phyloP scores from a whole-genome alignment of 1,140 invertebrate genomes.

The Philopotamus ludificatus region DNA sequence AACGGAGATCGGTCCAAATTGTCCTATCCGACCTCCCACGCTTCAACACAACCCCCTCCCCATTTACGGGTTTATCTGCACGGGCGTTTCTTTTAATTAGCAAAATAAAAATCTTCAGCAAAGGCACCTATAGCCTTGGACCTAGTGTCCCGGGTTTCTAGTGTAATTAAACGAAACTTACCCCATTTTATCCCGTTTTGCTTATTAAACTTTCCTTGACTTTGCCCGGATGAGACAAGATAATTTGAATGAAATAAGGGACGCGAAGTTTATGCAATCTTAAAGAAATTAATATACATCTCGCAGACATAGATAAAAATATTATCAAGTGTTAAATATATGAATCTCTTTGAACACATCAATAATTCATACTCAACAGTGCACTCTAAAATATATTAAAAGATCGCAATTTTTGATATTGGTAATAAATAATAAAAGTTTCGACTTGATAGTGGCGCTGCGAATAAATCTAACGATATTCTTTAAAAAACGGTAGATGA shows the following conservation, averaged over 20 bases:
- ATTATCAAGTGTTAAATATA: too few species aligned
- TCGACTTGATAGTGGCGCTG: too few species aligned
- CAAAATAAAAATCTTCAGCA: conserved; percentile 6
- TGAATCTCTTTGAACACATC: too few species aligned
- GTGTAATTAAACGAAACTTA: conserved; percentile 19
- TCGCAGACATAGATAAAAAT: too few species aligned
- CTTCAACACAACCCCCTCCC: not conserved
- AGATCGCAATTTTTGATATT: too few species aligned
- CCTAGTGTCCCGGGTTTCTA: not conserved
- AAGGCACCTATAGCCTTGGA: not conserved
- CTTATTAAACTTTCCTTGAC: conserved; percentile 19
- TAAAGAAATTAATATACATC: too few species aligned
- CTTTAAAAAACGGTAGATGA: too few species aligned
- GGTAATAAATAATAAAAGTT: too few species aligned
- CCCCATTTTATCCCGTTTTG: not conserved
- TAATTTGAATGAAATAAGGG: conserved; percentile 14
- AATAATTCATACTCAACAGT: too few species aligned
- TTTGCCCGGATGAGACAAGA: not conserved
- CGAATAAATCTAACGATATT: too few species aligned
- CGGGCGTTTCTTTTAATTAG: conserved; percentile 7
- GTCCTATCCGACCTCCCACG: not conserved
- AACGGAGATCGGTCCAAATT: not conserved
- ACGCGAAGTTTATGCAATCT: too few species aligned
- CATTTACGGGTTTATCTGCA: not conserved
- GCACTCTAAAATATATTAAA: too few species aligned